Base-by-base conservation (phyloP, 2,113 vertebrate species). In the Peromyscus leucopus region DNA sequence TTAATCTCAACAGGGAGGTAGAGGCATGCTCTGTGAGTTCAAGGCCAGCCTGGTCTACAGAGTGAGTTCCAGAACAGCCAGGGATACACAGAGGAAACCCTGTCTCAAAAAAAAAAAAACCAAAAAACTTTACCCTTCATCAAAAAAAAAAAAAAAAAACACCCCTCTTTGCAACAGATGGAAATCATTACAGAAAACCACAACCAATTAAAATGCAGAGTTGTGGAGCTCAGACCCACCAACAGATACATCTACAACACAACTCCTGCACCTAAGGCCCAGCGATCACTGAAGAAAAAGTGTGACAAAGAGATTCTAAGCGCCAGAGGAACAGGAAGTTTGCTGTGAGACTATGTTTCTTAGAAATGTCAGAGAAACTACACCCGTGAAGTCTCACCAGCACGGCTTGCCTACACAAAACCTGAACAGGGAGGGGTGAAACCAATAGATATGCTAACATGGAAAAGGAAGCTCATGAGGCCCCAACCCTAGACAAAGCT, bases 41-140 rank as follows among this genome's bases (percentile, higher is more conserved):
- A 9, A 72, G 36, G 71, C 71, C 71, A 72, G 16, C 17, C 71
- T 72, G 36, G 36, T 72, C 36, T 36, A 72, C 71, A 72, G 36
- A n/a, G 48, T 4, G 42, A 42, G 42, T 42, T 51, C 48, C 48
- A 51, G 7, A 51, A 9, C 48, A 42, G 42, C 42, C 42, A 42
- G 42, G 42, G 42, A 42, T 42, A 42, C 9, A 51, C 36, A 72
- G 19, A 19, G 71, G 71, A 72, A 39, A 72, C 36, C 17, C 71
- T 39, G 17, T 72, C 36, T 72, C 71, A n/a, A 72, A 39, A 72
- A 36, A n/a, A n/a, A 94, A 95, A 33, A 36, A 28, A 57, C 21
- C 31, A 21, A 74, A 97, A 94, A 94, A n/a, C 10, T 82, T 83
- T 59, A 83, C n/a, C 22, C 22, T 87, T 48, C 28, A 87, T 48